Evolutionary conservation across 2,888 invertebrate genomes (phyloP).

Genomic region (Platycnemis pennipes): DNA sequence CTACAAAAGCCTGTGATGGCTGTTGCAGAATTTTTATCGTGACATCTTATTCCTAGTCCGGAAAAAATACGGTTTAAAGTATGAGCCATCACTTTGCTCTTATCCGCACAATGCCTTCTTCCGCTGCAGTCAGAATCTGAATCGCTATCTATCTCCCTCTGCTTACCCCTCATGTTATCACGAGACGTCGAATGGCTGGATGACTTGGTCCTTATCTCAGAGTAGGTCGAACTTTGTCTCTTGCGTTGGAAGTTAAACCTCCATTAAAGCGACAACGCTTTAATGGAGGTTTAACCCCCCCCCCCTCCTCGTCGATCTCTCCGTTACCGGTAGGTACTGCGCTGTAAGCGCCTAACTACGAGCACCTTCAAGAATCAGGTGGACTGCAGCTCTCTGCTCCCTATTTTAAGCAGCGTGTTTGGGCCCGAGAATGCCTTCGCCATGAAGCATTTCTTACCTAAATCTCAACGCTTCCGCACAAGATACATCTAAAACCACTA

Average conservation of each 20-base stretch:
- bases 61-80: no score
- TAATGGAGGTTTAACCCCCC: no score
- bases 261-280: not conserved
- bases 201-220: not conserved
- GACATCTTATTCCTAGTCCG: no score
- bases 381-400: not conserved
- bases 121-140: no score
- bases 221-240: slow-evolving; percentile 22
- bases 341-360: no score
- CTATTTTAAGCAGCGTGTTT: not conserved
- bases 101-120: no score
- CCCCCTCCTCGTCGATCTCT: not conserved
- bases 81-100: no score
- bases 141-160: not conserved
- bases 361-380: not conserved
- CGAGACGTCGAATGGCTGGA: not conserved
- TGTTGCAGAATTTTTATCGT: no score
- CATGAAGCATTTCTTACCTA: not conserved
- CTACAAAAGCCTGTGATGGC: no score
- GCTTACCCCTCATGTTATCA: not conserved
- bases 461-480: not conserved
- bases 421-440: not conserved
- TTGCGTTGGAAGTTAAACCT: slow-evolving; percentile 16
- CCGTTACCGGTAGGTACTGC: no score
- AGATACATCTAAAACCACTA: not conserved